Evolutionary conservation across 2,888 invertebrate genomes (phyloP), one percentile per base, ranked within the genome.

Genomic region (Kuschelorhynchus macadamiae): DNA sequence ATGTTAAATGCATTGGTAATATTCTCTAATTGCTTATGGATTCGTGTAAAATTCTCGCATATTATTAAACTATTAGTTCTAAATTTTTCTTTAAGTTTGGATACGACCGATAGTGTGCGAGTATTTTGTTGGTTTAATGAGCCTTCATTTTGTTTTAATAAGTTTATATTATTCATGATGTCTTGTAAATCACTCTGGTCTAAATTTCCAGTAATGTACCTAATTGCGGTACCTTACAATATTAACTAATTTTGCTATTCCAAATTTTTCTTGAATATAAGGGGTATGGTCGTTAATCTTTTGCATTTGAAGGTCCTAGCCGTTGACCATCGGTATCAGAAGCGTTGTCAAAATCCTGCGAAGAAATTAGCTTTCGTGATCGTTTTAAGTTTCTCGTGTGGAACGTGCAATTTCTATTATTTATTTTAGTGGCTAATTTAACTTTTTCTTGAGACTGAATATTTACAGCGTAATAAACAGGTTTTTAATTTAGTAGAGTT

Each of bases 201-300:
- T 36, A 36, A n/a, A 17, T 53, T 53, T 53, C 53, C 53, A 7
- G 53, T 53, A 9, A 53, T 17, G 21, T 17, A 53, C 36, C 18
- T 36, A 53, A 53, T 53, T 16, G 9, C 17, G 7, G 53, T 21
- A 32, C 33, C 53, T 17, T 36, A 18, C 1, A 25, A 25, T 25
- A 47, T 25, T 47, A 30, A 47, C 16, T 30, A 47, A 8, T 25
- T 25, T 30, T 12, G 25, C 47, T 47, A 47, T 18, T 14, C 30
- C 52, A 33, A 52, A 36, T 11, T 52, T 32, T 52, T 52, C 52
- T 14, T 52, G 52, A n/a, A 52, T n/a, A 16, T 52, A 47, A 1
- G 46, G 46, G 7, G 25, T 25, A 12, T 47, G 9, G 3, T 47
- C 11, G 2, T 44, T 20, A 44, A 44, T 18, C n/a, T 3, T 18